Percentiles rank a stretch among this genome's conserved stretches.
These are phyloP conservation scores for Lycodopsis pacificus DNA, from an alignment of 2,797 vertebrate species.

Conservation along the genomic window DNA sequence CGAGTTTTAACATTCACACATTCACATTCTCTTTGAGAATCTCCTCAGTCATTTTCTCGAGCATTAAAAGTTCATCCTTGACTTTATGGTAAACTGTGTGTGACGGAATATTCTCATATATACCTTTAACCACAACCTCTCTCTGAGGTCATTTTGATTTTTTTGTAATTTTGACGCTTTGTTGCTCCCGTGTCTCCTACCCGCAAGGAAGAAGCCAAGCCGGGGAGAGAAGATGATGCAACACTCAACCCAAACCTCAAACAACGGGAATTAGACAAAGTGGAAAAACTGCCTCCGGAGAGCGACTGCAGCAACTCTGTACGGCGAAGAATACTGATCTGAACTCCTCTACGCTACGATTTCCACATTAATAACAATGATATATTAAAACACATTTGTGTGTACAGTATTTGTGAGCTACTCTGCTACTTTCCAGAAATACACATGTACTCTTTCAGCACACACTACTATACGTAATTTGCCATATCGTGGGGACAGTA, in stretches of 20 bases:
- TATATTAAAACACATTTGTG: constrained; percentile 75
- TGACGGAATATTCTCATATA: neutral
- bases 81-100: neutral
- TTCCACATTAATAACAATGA: constrained; percentile 65
- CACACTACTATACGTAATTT: constrained; percentile 58
- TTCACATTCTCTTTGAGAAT: neutral
- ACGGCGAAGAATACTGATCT: constrained; percentile 54
- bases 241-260: neutral
- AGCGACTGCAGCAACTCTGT: constrained; percentile 23
- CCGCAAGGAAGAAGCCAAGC: neutral
- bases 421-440: constrained; percentile 70
- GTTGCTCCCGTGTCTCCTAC: neutral
- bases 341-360: constrained; percentile 60
- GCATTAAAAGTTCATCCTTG: neutral
- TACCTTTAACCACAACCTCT: neutral
- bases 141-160: neutral
- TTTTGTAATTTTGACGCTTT: neutral
- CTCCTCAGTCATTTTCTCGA: neutral
- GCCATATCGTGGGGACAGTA: constrained; percentile 58
- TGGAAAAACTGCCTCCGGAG: constrained; percentile 50
- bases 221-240: neutral
- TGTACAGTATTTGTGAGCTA: constrained; percentile 75
- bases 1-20: neutral
- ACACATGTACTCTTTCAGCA: constrained; percentile 72
- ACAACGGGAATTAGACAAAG: constrained; percentile 18